Conservation (phyloP, 1,140 invertebrate species). For the Leguminivora glycinivorella region DNA sequence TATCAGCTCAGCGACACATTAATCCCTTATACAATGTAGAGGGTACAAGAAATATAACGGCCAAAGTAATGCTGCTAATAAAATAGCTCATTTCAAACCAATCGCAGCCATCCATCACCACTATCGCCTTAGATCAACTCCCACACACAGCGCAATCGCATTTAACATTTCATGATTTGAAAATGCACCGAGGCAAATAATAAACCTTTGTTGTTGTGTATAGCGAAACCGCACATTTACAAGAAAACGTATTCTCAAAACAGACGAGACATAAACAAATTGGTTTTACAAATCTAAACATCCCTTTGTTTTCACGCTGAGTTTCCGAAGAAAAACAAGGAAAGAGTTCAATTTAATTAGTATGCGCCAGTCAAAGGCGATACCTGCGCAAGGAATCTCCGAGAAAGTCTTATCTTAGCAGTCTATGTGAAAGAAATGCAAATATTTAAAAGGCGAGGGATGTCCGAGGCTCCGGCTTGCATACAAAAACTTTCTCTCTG, state of each 20-base stretch:
- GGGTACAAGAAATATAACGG: too few relatives aligned
- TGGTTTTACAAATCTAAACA: conserved; percentile 9
- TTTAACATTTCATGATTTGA: conserved; percentile 15
- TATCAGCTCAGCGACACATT: too few relatives aligned
- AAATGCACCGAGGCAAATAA: conserved; percentile 6
- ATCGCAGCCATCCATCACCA: conserved; percentile 6
- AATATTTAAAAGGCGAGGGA: conserved; percentile 64
- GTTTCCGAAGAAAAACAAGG: conserved; percentile 12
- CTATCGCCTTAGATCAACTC: conserved; percentile 9
- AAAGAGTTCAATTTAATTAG: conserved; percentile 34
- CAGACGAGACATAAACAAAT: conserved; percentile 23
- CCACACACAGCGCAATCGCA: conserved; percentile 11
- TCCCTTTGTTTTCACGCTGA: conserved; percentile 4
- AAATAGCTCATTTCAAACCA: conserved; percentile 1
- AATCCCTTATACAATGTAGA: too few relatives aligned
- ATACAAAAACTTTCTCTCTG: conserved; percentile 68
- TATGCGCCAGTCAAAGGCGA: conserved; percentile 33
- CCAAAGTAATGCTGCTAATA: background rate
- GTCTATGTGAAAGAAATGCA: conserved; percentile 65
- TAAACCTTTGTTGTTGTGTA: conserved; percentile 4
- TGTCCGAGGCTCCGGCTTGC: conserved; percentile 53
- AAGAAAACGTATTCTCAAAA: conserved; percentile 6
- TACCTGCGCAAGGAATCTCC: conserved; percentile 40
- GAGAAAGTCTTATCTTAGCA: conserved; percentile 45
- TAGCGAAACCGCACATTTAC: background rate